Base-by-base conservation (phyloP, 2,797 vertebrate species). In the Sebastes taczanowskii region DNA sequence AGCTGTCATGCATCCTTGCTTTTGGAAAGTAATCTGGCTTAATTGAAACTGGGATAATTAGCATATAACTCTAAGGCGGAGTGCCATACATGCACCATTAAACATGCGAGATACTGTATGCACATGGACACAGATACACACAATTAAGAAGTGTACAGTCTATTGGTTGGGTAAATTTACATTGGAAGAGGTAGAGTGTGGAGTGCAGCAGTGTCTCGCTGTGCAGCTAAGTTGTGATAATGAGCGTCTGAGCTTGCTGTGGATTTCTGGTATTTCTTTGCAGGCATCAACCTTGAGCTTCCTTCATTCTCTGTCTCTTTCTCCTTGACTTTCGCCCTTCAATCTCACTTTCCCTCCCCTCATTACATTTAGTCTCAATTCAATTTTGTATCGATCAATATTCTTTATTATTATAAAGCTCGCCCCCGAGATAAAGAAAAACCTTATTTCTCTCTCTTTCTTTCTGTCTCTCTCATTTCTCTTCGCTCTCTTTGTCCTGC, bases 31-130 rank as follows among this genome's bases (percentile, higher is more conserved):
- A 73, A 85, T 87, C 66, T 60, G 46, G 67, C 58, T 83, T 82
- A 81, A 88, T 81, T 86, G 53, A 85, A 80, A 91, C 23, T 74
- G 18, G 1, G 35, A 55, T 81, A 82, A 87, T 85, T 86, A 86
- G 67, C 61, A 65, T 42, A 81, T 79, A 72, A 82, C 62, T 85
- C 30, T 55, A 49, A 73, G 73, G 86, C 35, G 22, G 32, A 71
- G 23, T 61, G 71, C 27, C 49, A 67, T 34, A 29, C 71, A 82
- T 22, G 78, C 79, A 60, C 62, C 71, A 46, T 32, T 80, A 74
- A 77, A 74, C 77, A 78, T 2, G 4, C 4, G 18, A 66, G 71
- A 34, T 69, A 32, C 13, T 63, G n/a, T 38, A 71, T 25, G 5
- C 30, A 18, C 29, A n/a, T 32, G 16, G 60, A 34, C 61, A 70